Percentiles rank a stretch among this genome's conserved stretches.
Evolutionary conservation across 2,797 vertebrate genomes (phyloP).

Genomic region (Sardinella longiceps): DNA sequence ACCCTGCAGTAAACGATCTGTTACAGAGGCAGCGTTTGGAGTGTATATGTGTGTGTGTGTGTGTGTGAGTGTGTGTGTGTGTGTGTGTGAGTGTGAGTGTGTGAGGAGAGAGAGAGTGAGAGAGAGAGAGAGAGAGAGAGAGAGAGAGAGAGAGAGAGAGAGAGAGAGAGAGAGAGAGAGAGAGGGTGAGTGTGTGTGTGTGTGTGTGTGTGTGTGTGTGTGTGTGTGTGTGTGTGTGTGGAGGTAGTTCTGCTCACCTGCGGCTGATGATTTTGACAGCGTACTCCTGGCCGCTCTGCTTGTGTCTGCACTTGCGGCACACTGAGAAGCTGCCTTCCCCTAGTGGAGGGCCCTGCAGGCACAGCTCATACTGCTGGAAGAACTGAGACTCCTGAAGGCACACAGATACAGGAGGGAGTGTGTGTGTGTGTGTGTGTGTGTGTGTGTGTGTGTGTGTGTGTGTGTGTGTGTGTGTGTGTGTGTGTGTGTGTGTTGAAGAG

Average conservation of each 20-base stretch:
- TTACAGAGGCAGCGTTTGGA: not conserved
- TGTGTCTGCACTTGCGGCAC: constrained; percentile 87
- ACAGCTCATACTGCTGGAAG: constrained; percentile 90
- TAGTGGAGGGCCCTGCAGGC: constrained; percentile 82
- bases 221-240: constrained; percentile 16
- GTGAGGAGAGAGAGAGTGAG: no score
- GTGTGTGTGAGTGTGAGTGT: not conserved
- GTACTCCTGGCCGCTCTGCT: constrained; percentile 83
- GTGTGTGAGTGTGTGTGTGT: not conserved
- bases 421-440: no score
- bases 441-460: no score
- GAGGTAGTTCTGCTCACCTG: constrained; percentile 69
- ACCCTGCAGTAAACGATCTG: not conserved
- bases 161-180: no score
- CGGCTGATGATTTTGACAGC: constrained; percentile 92
- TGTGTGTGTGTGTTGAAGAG: no score
- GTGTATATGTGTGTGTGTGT: not conserved
- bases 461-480: no score
- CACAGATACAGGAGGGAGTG: not conserved
- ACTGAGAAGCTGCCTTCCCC: constrained; percentile 92
- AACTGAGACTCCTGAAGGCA: constrained; percentile 86
- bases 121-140: no score
- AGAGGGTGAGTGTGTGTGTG: not conserved
- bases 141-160: no score
- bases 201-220: not conserved